phyloP scores from a whole-genome alignment of 2,888 invertebrate species.

The Acrocyrtus sp. region DNA sequence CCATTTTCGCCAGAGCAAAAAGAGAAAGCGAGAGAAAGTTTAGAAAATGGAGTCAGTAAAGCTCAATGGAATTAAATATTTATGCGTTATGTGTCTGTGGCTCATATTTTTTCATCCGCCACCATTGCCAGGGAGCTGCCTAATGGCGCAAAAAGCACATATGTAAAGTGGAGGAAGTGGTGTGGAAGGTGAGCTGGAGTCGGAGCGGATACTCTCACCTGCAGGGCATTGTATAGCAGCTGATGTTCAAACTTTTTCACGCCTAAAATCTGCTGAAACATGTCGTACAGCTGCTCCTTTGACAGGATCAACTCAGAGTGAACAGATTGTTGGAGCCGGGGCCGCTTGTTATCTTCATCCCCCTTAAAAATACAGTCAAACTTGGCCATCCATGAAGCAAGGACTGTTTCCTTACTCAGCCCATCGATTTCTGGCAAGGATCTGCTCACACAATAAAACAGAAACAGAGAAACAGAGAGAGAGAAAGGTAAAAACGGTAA shows the following conservation, averaged over 20 bases:
- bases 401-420: slow-evolving; percentile 97
- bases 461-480: slow-evolving; percentile 3
- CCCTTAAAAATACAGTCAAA: slow-evolving; percentile 98
- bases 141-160: too few species aligned
- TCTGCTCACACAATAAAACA: slow-evolving; percentile 68
- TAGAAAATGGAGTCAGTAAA: not conserved
- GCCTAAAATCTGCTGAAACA: slow-evolving; percentile 98
- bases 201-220: slow-evolving; percentile 72
- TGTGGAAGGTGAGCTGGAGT: slow-evolving; percentile 4
- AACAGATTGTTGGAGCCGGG: slow-evolving; percentile 87
- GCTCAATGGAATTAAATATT: not conserved
- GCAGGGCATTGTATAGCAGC: slow-evolving; percentile 96
- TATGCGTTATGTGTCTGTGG: not conserved
- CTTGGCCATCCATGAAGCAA: slow-evolving; percentile 99
- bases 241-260: slow-evolving; percentile 99
- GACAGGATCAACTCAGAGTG: slow-evolving; percentile 95
- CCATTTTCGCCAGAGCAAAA: too few species aligned
- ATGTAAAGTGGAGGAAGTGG: too few species aligned
- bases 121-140: too few species aligned
- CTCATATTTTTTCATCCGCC: slow-evolving; percentile 30
- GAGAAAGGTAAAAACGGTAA: slow-evolving; percentile 1
- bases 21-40: too few species aligned
- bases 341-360: slow-evolving; percentile 85
- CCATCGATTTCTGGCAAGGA: slow-evolving; percentile 99
- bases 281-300: slow-evolving; percentile 99